phyloP scores from a whole-genome alignment of 2,113 vertebrate genomes.

The Scartelaos histophorus region DNA sequence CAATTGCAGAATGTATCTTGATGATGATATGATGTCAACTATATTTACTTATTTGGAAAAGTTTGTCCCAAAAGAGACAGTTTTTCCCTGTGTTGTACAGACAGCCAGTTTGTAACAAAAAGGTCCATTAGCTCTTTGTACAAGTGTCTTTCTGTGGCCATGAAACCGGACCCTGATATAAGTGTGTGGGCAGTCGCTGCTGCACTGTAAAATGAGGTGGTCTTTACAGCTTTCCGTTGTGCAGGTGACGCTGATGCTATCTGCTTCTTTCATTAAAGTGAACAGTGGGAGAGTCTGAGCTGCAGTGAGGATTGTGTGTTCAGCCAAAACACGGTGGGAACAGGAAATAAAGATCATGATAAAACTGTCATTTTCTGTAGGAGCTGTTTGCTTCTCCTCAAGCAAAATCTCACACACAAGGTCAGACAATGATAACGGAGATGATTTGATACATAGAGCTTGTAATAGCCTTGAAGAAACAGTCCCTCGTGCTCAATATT shows the following conservation, averaged over 20 bases:
- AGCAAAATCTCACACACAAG: background rate
- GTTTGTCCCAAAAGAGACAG: background rate
- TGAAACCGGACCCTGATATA: background rate
- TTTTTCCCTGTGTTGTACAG: too few species aligned
- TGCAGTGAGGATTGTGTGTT: conserved; percentile 1
- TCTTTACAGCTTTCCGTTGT: conserved; percentile 8
- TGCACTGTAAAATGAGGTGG: background rate
- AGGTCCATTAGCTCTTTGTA: background rate
- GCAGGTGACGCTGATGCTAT: conserved; percentile 13
- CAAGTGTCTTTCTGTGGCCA: background rate
- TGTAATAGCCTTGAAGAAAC: background rate
- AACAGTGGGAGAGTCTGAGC: conserved; percentile 25
- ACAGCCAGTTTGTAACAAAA: background rate
- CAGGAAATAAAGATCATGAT: conserved; percentile 2
- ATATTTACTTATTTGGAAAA: background rate
- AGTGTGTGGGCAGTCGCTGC: background rate
- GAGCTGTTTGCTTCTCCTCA: background rate
- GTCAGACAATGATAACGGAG: background rate
- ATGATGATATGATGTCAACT: background rate
- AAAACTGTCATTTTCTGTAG: background rate
- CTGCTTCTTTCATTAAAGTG: conserved; percentile 48
- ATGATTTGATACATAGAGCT: background rate
- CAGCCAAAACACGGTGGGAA: background rate
- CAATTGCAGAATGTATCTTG: too few species aligned
- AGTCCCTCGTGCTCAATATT: background rate